These are phyloP conservation scores for Thamnophis sirtalis DNA, from an alignment of 2,113 vertebrate species.

Conservation along the genomic window DNA sequence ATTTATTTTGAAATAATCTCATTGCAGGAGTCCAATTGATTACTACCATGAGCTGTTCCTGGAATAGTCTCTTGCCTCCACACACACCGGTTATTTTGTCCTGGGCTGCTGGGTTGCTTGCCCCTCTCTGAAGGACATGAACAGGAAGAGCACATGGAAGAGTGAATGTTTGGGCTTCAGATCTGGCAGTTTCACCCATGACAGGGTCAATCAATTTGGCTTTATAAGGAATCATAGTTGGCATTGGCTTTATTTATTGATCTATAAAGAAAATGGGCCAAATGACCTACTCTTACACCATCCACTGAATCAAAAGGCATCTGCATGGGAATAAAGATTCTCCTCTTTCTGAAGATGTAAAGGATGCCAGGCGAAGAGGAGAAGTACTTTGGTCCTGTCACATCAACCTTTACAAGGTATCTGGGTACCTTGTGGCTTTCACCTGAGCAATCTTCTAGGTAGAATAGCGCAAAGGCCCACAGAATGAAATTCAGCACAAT, in stretches of 20 bases:
- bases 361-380: not conserved
- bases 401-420: not conserved
- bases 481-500: not conserved
- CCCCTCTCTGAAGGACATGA: not conserved
- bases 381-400: not conserved
- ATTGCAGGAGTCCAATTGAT: not conserved
- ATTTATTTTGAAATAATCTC: not conserved
- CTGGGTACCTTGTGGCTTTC: not conserved
- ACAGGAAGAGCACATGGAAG: not conserved
- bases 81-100: not conserved
- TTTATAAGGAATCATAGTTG: not conserved
- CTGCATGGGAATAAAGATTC: too few species aligned
- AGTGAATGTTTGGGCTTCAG: not conserved
- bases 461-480: not conserved
- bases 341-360: not conserved
- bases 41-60: not conserved
- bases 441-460: not conserved
- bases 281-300: not conserved
- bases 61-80: not conserved
- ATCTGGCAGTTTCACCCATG: not conserved
- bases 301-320: not conserved
- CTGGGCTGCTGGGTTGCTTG: not conserved
- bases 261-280: not conserved
- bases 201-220: not conserved
- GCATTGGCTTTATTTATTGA: not conserved